Percentiles rank a stretch among this genome's conserved stretches.
Evolutionary conservation across 2,113 vertebrate genomes (phyloP).

Genomic region (Cyanoramphus novaezelandiae): DNA sequence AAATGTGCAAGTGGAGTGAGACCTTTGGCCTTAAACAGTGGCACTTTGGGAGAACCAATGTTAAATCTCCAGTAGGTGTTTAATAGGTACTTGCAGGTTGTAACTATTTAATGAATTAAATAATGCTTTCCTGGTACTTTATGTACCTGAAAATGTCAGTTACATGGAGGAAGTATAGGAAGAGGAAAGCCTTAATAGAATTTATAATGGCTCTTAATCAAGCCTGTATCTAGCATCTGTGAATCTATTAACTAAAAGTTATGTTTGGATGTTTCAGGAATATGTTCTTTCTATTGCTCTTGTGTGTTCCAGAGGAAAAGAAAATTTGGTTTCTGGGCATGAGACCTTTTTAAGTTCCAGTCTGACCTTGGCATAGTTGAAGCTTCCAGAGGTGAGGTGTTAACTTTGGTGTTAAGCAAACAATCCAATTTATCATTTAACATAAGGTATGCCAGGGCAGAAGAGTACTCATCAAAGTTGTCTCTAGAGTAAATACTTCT

Average conservation of each 20-base stretch:
- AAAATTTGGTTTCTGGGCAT: not conserved
- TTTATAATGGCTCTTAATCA: not conserved
- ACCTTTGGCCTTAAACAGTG: not conserved
- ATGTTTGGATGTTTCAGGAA: not conserved
- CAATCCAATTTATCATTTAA: no score
- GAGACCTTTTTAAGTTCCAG: not conserved
- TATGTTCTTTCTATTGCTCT: not conserved
- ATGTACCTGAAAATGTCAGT: not conserved
- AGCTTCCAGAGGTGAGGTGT: not conserved
- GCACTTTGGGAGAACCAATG: not conserved
- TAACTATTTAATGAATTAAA: not conserved
- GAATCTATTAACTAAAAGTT: not conserved
- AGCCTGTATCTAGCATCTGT: not conserved
- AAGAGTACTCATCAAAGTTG: not conserved
- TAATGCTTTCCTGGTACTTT: not conserved
- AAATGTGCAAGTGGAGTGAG: not conserved
- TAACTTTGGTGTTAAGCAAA: not conserved
- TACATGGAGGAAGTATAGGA: not conserved
- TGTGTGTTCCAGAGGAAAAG: not conserved
- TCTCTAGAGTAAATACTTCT: not conserved
- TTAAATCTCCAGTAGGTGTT: not conserved
- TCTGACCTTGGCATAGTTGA: not conserved
- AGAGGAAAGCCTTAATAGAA: not conserved
- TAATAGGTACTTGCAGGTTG: not conserved
- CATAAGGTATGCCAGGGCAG: not conserved